Percentiles rank a stretch among this genome's conserved stretches.
phyloP scores from a whole-genome alignment of 2,797 vertebrate species.

The Phataginus tetradactyla region DNA sequence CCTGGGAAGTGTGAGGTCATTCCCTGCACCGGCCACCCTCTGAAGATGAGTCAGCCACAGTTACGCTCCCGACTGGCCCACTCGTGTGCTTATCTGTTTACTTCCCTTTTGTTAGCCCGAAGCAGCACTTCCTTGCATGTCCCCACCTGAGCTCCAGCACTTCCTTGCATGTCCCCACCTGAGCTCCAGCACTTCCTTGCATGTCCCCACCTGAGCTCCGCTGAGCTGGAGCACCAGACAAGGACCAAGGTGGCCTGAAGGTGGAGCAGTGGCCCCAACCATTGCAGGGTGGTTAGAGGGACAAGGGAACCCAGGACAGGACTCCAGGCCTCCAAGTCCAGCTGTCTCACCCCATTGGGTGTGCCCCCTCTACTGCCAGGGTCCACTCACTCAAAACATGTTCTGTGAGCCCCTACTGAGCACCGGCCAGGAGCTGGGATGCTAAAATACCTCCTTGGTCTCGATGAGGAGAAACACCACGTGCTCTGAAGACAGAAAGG shows the following conservation, averaged over 20 bases:
- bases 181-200: neutral
- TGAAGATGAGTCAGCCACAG: neutral
- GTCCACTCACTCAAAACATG: neutral
- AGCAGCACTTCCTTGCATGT: neutral
- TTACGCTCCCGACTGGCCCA: neutral
- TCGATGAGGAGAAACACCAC: neutral
- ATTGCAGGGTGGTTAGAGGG: neutral
- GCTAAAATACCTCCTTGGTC: neutral
- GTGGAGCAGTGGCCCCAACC: neutral
- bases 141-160: neutral
- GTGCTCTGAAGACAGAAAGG: neutral
- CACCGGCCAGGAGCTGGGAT: neutral
- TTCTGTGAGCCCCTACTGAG: neutral
- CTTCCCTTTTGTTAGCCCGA: neutral
- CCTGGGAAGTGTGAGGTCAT: neutral
- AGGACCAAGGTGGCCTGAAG: neutral
- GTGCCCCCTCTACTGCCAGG: neutral
- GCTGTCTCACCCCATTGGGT: neutral
- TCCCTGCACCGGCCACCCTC: neutral
- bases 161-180: neutral
- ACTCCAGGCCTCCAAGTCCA: neutral
- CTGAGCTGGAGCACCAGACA: neutral
- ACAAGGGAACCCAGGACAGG: rapidly evolving
- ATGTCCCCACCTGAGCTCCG: neutral
- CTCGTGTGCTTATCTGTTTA: neutral